Evolutionary conservation across 2,797 vertebrate genomes (phyloP), one percentile per base, ranked within the genome.

Genomic region (Cryptoprocta ferox): DNA sequence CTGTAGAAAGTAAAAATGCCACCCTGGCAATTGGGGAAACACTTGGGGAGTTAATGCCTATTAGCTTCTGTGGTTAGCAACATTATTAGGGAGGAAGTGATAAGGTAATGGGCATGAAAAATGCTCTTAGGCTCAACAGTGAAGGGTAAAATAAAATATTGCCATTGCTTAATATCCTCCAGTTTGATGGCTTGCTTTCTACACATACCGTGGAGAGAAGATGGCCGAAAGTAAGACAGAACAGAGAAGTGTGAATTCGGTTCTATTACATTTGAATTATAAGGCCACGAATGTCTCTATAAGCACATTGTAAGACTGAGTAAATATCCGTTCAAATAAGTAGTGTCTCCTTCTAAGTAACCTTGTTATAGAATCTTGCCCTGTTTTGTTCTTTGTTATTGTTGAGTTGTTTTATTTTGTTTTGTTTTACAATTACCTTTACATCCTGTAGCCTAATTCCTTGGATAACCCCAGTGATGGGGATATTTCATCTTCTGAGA

Each of bases 231-330:
- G 4, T 50, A 50, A 71, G 28, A 80, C 24, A 56, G 28, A 39
- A 71, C 75, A 92, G 37, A 50, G 21, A 81, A 82, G 39, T 56
- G 14, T 19, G n/a, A 63, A 90, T 56, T 84, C 45, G 56, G 0
- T 84, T 79, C 15, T n/a, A 50, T 59, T 75, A 82, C 76, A 26
- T 89, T 59, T 90, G 21, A 94, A 18, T 65, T 81, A 30, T 21
- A 76, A 82, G 32, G 30, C 2, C 13, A 80, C 1, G 21, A 6
- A 70, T 83, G 89, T 93, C 32, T 75, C 30, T 7, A 28, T 65
- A 30, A 37, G 0, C 7, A 32, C 73, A 7, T 26, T 53, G 6
- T 6, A 66, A 91, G 24, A 71, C 3, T 56, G 26, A 73, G 9
- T 59, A 30, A 88, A 28, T 81, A 75, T 65, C 66, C 68, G 85